phyloP scores from a whole-genome alignment of 2,888 invertebrate species.

The Xylota segnis region DNA sequence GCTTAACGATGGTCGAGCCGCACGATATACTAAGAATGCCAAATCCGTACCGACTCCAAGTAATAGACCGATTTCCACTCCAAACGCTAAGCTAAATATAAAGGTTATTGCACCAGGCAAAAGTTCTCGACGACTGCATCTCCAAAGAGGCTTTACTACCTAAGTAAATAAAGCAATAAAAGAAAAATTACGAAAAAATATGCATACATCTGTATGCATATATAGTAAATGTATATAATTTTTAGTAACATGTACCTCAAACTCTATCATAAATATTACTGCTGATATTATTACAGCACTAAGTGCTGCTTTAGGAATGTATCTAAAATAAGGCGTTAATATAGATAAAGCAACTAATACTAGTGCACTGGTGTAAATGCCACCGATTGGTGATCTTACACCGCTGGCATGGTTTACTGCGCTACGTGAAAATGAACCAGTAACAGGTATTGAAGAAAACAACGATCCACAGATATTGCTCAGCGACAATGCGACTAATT shows the following conservation, averaged over 20 bases:
- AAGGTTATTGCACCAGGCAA: slow-evolving; percentile 94
- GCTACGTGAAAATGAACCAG: slow-evolving; percentile 94
- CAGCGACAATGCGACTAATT: slow-evolving; percentile 93
- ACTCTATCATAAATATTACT: slow-evolving; percentile 97
- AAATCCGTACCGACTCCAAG: slow-evolving; percentile 93
- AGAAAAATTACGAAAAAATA: neutral
- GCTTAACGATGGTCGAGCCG: slow-evolving; percentile 91
- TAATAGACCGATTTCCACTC: slow-evolving; percentile 94
- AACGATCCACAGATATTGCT: slow-evolving; percentile 95
- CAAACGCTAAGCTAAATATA: slow-evolving; percentile 90
- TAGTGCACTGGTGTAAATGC: slow-evolving; percentile 92
- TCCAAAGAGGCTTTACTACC: slow-evolving; percentile 94
- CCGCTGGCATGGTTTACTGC: slow-evolving; percentile 98
- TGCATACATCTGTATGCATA: too few species aligned
- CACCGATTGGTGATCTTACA: slow-evolving; percentile 94
- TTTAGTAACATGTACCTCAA: slow-evolving; percentile 86
- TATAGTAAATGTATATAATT: slow-evolving; percentile 12
- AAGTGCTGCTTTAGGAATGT: slow-evolving; percentile 94
- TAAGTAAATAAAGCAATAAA: slow-evolving; percentile 75
- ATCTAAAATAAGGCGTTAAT: slow-evolving; percentile 95
- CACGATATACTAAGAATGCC: slow-evolving; percentile 91
- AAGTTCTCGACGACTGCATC: slow-evolving; percentile 91
- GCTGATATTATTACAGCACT: slow-evolving; percentile 98
- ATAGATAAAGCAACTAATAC: slow-evolving; percentile 93
- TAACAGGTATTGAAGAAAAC: slow-evolving; percentile 95